phyloP scores from a whole-genome alignment of 1,140 invertebrate genomes.

The Trichonephila inaurata region DNA sequence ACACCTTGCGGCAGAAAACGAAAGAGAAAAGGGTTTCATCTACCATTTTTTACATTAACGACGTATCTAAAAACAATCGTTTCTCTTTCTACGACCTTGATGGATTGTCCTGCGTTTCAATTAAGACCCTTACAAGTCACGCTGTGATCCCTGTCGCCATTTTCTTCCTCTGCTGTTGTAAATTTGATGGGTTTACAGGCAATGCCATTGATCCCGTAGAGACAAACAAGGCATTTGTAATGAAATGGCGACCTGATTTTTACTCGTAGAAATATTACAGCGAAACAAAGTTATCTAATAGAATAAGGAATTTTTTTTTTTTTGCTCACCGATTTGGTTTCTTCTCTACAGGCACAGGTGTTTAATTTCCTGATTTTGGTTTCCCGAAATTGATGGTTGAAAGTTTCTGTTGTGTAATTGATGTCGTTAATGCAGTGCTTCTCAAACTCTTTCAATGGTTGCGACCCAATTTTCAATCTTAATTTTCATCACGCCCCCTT shows the following conservation, averaged over 20 bases:
- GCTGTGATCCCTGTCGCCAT: background rate
- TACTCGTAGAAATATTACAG: background rate
- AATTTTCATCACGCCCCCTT: too few species aligned
- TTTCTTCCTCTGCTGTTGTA: background rate
- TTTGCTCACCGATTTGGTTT: background rate
- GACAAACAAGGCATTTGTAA: background rate
- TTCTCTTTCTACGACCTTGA: background rate
- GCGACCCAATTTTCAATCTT: too few species aligned
- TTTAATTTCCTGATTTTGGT: background rate
- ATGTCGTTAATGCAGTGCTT: too few species aligned
- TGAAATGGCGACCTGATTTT: background rate
- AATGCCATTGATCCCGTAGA: background rate
- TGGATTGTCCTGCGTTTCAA: background rate
- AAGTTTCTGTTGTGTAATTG: too few species aligned
- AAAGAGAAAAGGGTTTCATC: background rate
- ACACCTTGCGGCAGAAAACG: background rate
- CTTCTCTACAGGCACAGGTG: background rate
- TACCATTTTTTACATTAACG: background rate
- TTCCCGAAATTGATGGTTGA: background rate
- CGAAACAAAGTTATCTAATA: background rate
- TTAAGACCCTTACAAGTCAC: background rate
- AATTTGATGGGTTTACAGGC: background rate
- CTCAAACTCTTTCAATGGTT: too few species aligned
- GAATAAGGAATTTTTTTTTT: background rate
- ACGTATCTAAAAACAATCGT: background rate